Evolutionary conservation across 2,797 vertebrate species (phyloP), one percentile per base, ranked within the genome.

Genomic region (Betta splendens): DNA sequence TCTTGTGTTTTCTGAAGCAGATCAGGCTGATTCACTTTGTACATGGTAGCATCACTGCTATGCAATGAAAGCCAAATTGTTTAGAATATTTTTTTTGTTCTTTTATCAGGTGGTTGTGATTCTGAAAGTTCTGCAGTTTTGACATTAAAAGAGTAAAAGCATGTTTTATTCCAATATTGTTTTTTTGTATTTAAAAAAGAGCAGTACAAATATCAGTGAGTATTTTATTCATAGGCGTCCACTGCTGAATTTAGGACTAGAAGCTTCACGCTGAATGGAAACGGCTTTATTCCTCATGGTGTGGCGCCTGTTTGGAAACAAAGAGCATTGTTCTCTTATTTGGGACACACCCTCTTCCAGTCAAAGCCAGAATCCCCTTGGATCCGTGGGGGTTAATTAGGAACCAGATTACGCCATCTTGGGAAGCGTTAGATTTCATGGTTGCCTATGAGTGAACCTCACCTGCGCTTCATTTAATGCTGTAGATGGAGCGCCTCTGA

Each of bases 401-500:
- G 11, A 40, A 32, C 60, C 23, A 15, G 42, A 29, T 35, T 28
- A 7, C 25, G 31, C 31, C 16, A 15, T 13, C 37, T 18, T 33
- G 12, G 13, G 32, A 37, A 9, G 18, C 12, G 17, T 33, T 2
- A 15, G 11, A 1, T 18, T 56, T 28, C 5, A 28, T 32, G n/a
- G n/a, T n/a, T n/a, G n/a, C n/a, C n/a, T 39, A 10, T 31, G 16
- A 47, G 2, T 61, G 25, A 55, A 26, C 23, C 81, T 89, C 18
- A 92, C 90, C 91, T 12, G 28, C n/a, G 18, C 32, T 57, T 79
- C 92, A 94, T 28, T 92, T 84, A 13, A 88, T 83, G 75, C 89
- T 94, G 77, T 93, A 52, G 59, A 93, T 84, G 25, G 93, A 93
- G 23, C 83, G 46, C 64, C 85, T 93, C 62, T 90, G 80, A 11